phyloP scores from a whole-genome alignment of 2,797 vertebrate genomes.

The Phoeniculus purpureus region DNA sequence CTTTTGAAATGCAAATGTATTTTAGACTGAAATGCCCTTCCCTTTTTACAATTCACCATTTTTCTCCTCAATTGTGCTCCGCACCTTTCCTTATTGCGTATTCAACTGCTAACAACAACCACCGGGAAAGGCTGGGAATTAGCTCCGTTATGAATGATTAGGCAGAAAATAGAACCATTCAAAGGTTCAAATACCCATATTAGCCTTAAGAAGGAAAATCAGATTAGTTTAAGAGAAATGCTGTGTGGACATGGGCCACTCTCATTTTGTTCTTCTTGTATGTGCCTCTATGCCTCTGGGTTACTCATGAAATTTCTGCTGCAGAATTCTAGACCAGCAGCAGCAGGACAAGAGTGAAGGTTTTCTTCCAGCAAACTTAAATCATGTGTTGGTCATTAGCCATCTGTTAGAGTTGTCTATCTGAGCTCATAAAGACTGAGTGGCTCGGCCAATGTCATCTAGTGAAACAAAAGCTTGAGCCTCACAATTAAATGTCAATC shows the following conservation, averaged over 20 bases:
- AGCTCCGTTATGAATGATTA: background rate
- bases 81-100: background rate
- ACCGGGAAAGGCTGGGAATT: background rate
- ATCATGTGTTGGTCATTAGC: background rate
- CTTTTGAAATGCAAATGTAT: constrained; percentile 30
- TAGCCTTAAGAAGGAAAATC: background rate
- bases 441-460: background rate
- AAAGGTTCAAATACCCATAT: background rate
- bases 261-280: background rate
- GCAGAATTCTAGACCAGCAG: background rate
- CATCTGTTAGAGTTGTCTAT: background rate
- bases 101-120: background rate
- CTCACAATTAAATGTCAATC: background rate
- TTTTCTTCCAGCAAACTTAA: background rate
- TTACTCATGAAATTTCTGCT: background rate
- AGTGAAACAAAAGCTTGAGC: background rate
- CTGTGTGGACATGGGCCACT: background rate
- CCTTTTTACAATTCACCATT: background rate
- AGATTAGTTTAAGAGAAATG: background rate
- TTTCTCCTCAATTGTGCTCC: background rate
- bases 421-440: background rate
- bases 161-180: background rate
- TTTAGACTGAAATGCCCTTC: constrained; percentile 43
- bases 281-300: background rate
- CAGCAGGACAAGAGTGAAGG: background rate